Base-by-base conservation (phyloP, 2,113 vertebrate species). In the Naja naja region DNA sequence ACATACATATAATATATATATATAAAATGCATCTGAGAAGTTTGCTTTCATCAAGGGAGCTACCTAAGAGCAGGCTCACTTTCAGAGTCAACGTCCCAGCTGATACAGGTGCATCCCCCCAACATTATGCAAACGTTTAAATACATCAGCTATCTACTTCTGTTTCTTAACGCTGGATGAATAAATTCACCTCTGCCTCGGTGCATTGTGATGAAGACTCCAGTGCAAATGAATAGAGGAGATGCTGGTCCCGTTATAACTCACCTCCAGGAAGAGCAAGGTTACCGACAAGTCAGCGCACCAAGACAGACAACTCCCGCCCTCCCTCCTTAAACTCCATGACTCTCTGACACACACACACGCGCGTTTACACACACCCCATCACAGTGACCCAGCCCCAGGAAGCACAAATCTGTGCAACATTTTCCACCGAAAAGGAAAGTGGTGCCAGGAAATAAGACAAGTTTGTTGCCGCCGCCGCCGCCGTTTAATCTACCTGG, bases 151-250 rank as follows among this genome's bases (percentile, higher is more conserved):
- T 90, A 90, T 93, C 74, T 93, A 90, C 45, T 60, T 89, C 56
- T 93, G 89, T 96, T 96, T 94, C 97, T 54, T 93, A 91, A 94
- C 10, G 96, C 85, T 25, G 96, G 97, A 96, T 95, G 95, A 97
- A 97, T 89, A 95, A 95, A 98, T 97, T 98, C 98, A 98, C 98
- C 98, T 98, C 97, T 96, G 98, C 97, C 97, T 98, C 97, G 97
- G 97, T 97, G 98, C 98, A 98, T 98, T 96, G 97, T 97, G 98
- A 98, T 95, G 98, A 97, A 95, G 98, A 96, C 96, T 98, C 98
- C 98, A 95, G 97, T n/a, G 97, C 96, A 95, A 96, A 97, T 93
- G 97, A 97, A 92, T 3, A 60, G 97, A 96, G 96, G 97, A 98
- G 97, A 97, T 97, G 95, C 97, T 91, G 97, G 97, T 98, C 98